These are phyloP conservation scores for Furnarius figulus DNA, from an alignment of 2,113 vertebrate genomes.

Conservation along the genomic window DNA sequence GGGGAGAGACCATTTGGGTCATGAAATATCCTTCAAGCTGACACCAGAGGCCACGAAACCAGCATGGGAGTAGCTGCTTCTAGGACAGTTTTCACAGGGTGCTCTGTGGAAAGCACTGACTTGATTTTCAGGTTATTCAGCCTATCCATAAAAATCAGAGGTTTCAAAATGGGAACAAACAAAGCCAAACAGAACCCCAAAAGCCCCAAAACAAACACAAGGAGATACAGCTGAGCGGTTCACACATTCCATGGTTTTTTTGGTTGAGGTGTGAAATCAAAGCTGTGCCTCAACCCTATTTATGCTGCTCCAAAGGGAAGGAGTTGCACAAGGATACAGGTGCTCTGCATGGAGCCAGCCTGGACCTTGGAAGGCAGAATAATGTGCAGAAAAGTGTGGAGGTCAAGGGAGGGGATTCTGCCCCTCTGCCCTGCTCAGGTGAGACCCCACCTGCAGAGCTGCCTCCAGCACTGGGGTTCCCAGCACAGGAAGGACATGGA, in stretches of 20 bases:
- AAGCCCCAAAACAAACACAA: background rate
- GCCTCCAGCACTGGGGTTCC: background rate
- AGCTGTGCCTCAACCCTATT: background rate
- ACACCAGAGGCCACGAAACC: background rate
- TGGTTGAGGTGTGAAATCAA: background rate
- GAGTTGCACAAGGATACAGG: background rate
- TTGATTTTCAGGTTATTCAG: background rate
- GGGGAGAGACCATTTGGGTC: conserved; percentile 17
- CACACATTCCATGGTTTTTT: rapidly evolving
- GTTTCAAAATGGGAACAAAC: background rate
- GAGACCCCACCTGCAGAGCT: background rate
- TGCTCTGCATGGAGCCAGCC: background rate
- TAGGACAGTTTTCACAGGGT: background rate
- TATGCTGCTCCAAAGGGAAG: background rate
- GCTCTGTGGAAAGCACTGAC: background rate
- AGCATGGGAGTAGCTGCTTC: background rate
- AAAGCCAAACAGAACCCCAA: background rate
- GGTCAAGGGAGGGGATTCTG: background rate
- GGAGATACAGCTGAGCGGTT: background rate
- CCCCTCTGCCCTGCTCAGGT: background rate
- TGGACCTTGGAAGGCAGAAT: background rate
- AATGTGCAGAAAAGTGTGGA: background rate
- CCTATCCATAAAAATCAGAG: background rate
- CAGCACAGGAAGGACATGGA: background rate
- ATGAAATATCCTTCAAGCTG: background rate